Evolutionary conservation across 1,140 invertebrate species (phyloP).

Genomic region (Leptonema lineaticorne): DNA sequence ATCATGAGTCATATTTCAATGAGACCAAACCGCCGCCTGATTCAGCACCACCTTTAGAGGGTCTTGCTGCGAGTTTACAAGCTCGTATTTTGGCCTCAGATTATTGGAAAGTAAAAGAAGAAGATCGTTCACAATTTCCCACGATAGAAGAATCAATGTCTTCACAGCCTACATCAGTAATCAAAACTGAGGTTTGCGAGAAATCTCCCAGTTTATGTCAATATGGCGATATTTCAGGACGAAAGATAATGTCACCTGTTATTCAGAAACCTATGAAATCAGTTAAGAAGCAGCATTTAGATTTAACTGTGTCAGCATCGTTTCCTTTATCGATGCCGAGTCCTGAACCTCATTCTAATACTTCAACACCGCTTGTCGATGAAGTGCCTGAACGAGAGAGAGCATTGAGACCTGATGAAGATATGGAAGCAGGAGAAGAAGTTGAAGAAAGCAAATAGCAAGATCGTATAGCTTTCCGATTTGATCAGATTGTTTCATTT

Average conservation of each 20-base stretch:
- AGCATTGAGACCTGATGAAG: slow-evolving; percentile 48
- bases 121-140: slow-evolving; percentile 44
- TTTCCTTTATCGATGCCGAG: slow-evolving; percentile 45
- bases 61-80: slow-evolving; percentile 78
- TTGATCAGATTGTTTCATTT: slow-evolving; percentile 83
- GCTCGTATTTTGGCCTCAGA: slow-evolving; percentile 69
- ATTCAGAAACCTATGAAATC: slow-evolving; percentile 46
- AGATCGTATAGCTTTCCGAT: slow-evolving; percentile 81
- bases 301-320: slow-evolving; percentile 26
- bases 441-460: slow-evolving; percentile 75
- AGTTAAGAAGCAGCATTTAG: slow-evolving; percentile 42
- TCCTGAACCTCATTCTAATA: slow-evolving; percentile 62
- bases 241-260: slow-evolving; percentile 47
- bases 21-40: slow-evolving; percentile 50
- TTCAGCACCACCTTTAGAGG: slow-evolving; percentile 55
- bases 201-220: slow-evolving; percentile 40
- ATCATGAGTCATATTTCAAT: slow-evolving; percentile 69
- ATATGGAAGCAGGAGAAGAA: slow-evolving; percentile 59
- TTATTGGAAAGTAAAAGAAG: slow-evolving; percentile 62
- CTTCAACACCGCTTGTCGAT: slow-evolving; percentile 63
- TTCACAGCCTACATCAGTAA: slow-evolving; percentile 33
- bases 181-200: slow-evolving; percentile 40
- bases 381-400: slow-evolving; percentile 55
- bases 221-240: slow-evolving; percentile 34
- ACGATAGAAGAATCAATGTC: neutral